These are phyloP conservation scores for Macrostomum lignano DNA, from an alignment of 1,140 invertebrate species.

Conservation along the genomic window DNA sequence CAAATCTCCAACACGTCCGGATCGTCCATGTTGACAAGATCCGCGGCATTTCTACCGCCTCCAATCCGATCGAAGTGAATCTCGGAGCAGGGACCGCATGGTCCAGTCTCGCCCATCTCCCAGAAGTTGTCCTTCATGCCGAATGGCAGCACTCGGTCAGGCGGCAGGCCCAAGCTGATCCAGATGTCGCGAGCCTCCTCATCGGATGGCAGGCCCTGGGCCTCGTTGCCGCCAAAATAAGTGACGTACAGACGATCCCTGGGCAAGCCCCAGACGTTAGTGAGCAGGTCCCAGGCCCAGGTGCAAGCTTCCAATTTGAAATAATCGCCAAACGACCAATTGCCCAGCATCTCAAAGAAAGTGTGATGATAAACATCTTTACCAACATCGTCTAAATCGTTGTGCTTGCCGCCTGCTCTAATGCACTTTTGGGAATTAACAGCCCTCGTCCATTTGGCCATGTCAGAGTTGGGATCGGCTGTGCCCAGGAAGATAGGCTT, in stretches of 20 bases:
- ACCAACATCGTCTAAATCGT: constrained; percentile 68
- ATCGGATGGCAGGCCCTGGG: constrained; percentile 42
- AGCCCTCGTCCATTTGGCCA: constrained; percentile 30
- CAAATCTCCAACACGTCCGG: constrained; percentile 22
- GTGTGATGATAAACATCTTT: constrained; percentile 76
- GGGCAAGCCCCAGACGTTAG: constrained; percentile 44
- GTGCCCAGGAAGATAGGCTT: constrained; percentile 60
- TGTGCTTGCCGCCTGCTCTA: constrained; percentile 77
- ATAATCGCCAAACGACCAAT: constrained; percentile 93
- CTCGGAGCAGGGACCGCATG: constrained; percentile 75
- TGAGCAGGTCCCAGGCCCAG: constrained; percentile 60
- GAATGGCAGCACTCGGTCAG: constrained; percentile 40
- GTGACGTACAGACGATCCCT: constrained; percentile 54
- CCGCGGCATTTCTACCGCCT: constrained; percentile 8
- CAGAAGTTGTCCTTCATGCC: constrained; percentile 67
- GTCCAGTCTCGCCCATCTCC: constrained; percentile 69
- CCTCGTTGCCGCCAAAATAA: constrained; percentile 57
- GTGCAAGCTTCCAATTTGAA: constrained; percentile 77
- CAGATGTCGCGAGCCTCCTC: constrained; percentile 62
- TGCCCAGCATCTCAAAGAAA: constrained; percentile 98
- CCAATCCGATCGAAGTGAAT: constrained; percentile 43
- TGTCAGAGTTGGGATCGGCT: constrained; percentile 15
- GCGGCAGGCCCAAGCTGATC: constrained; percentile 40
- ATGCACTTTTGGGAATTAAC: constrained; percentile 82
- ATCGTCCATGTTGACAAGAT: constrained; percentile 16